These are phyloP conservation scores for Graphium colonna DNA, from an alignment of 2,888 invertebrate species.

Conservation along the genomic window DNA sequence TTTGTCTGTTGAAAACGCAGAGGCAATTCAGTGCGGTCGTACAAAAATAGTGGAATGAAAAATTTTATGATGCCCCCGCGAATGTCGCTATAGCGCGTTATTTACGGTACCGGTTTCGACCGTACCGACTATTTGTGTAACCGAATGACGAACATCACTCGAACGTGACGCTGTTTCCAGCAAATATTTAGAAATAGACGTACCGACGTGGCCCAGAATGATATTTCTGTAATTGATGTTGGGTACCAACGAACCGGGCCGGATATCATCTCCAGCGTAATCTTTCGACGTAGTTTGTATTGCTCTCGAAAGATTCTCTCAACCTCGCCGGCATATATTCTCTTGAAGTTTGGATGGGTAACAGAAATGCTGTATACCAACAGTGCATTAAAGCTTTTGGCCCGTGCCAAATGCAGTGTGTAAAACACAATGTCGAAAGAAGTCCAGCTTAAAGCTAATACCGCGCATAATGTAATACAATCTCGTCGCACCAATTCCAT, in stretches of 20 bases:
- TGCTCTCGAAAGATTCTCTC: too few relatives aligned
- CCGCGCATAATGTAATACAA: too few relatives aligned
- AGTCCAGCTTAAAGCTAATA: too few relatives aligned
- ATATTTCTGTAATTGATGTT: constrained; percentile 19
- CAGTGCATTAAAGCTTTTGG: too few relatives aligned
- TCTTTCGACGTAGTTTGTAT: too few relatives aligned
- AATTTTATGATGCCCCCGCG: constrained; percentile 38
- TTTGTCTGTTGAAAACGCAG: background rate
- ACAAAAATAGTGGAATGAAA: constrained; percentile 35
- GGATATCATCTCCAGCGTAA: too few relatives aligned
- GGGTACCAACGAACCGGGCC: background rate
- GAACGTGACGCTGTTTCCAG: constrained; percentile 24
- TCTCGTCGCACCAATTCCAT: too few relatives aligned
- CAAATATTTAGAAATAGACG: constrained; percentile 23
- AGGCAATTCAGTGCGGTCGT: constrained; percentile 32
- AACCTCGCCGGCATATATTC: too few relatives aligned
- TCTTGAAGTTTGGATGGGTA: too few relatives aligned
- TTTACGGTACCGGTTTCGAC: constrained; percentile 41
- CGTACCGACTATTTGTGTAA: constrained; percentile 27
- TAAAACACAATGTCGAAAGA: too few relatives aligned
- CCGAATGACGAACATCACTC: constrained; percentile 24
- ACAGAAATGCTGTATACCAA: too few relatives aligned
- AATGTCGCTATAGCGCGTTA: constrained; percentile 52
- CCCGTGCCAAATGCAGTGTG: too few relatives aligned
- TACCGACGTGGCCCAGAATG: constrained; percentile 8